Evolutionary conservation across 2,113 vertebrate genomes (phyloP), one percentile per base, ranked within the genome.

Genomic region (Ammodytes marinus): DNA sequence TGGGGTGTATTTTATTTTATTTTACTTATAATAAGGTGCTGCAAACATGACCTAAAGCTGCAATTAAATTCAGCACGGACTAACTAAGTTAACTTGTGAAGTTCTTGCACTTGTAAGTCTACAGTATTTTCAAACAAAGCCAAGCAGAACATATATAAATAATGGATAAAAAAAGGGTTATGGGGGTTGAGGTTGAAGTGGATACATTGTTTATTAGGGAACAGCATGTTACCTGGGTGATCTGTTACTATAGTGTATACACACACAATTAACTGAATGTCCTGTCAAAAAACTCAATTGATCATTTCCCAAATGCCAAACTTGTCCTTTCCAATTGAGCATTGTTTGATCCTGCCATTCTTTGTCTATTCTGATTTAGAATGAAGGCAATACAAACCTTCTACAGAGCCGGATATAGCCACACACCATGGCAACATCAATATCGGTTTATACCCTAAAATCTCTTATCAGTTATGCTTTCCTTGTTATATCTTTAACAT

Each of bases 361-460:
- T 74, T 81, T 7, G 73, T 86, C 80, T 85, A 82, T 84, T 82
- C 75, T 68, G 39, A 50, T 82, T 72, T 37, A 59, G 59, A 68
- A 37, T 59, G 19, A 67, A 70, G 54, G 57, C 69, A 58, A 13
- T 49, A 40, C 27, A 27, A 27, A 59, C 50, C 53, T 78, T 84
- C 43, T 67, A 17, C 35, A 27, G n/a, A 65, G 52, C 12, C 0
- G 73, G 55, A 79, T 0, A 10, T 79, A 50, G 37, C 63, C 37
- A 27, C 15, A 52, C 4, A 9, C 27, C 27, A 27, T 27, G 27
- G 27, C 27, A 27, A 35, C 4, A 57, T 17, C 15, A 57, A 40
- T 47, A 66, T 52, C 1, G 0, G 39, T 54, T 61, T 45, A 5
- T 63, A 69, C 8, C 12, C 4, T 12, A 7, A 45, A 54, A 13